Evolutionary conservation across 2,113 vertebrate species (phyloP), one percentile per base, ranked within the genome.

Genomic region (Semicossyphus pulcher): DNA sequence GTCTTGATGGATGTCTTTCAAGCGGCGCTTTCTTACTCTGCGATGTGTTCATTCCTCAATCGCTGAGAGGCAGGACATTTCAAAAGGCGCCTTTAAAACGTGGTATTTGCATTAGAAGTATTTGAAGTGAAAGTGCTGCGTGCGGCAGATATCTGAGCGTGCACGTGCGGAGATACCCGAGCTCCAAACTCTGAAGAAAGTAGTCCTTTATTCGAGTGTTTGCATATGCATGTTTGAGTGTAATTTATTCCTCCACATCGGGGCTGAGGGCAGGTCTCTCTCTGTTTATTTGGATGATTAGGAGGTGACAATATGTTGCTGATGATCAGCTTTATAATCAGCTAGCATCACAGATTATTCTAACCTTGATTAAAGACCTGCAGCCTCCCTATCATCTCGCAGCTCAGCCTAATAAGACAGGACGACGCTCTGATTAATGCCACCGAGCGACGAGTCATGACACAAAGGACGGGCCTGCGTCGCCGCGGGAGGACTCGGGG

Each of bases 331-430:
- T 91, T 88, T 88, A 86, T 89, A 88, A 93, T 93, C 91, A 94
- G 92, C 88, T 90, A 80, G 26, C 86, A 88, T 87, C 84, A 32
- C 88, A 80, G 77, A 87, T 91, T 86, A 94, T 91, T 92, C 90
- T 91, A 85, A 89, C 93, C 92, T 92, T 93, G 92, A 93, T 94
- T 93, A 93, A 92, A 92, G 87, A 88, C 73, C 85, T 73, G 86
- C 88, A 75, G 87, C 88, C 88, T 88, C 89, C 84, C 89, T 88
- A 84, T 91, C 90, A 86, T 90, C 89, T 83, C 86, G 81, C 79
- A 44, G 80, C 89, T 92, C 88, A 86, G 85, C 91, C 85, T 86
- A 85, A 90, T 88, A 92, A 91, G 89, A 88, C 80, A 76, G 86
- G 88, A 89, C 81, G 77, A 80, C 36, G 78, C 80, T 87, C 82